Evolutionary conservation across 2,113 vertebrate species (phyloP).

Genomic region (Cephalopterus ornatus): DNA sequence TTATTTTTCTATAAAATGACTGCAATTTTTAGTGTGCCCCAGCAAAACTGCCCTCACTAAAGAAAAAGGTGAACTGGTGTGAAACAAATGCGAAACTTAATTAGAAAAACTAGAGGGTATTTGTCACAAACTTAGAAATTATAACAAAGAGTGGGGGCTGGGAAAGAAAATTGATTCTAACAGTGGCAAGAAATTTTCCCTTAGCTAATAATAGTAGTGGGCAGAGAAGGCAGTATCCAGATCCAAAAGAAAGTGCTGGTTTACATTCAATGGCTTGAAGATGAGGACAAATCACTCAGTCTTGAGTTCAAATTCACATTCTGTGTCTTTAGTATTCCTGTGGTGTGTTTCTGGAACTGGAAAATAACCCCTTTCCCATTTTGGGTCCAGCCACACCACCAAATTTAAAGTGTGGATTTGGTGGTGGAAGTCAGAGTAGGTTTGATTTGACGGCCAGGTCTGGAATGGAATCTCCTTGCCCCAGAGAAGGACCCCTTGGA

Average conservation of each 20-base stretch:
- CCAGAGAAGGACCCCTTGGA: not conserved
- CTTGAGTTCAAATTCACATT: not conserved
- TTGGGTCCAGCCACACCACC: not conserved
- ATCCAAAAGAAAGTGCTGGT: not conserved
- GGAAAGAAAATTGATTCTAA: not conserved
- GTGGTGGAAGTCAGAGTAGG: not conserved
- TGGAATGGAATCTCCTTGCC: not conserved
- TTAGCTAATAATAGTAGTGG: not conserved
- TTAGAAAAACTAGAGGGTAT: not conserved
- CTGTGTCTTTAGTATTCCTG: not conserved
- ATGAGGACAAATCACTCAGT: not conserved
- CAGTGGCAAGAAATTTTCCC: not conserved
- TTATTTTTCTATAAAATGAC: not conserved
- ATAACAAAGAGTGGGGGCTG: not conserved
- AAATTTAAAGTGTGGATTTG: not conserved
- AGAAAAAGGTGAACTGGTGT: not conserved
- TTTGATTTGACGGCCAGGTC: not conserved
- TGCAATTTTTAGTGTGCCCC: not conserved
- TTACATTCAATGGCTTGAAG: not conserved
- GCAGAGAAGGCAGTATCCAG: not conserved
- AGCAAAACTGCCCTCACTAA: not conserved
- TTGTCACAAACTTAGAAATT: not conserved
- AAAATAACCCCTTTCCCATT: not conserved
- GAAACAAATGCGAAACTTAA: constrained; percentile 34
- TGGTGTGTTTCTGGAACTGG: not conserved